Evolutionary conservation across 2,113 vertebrate species (phyloP).

Genomic region (Erythrolamprus reginae): DNA sequence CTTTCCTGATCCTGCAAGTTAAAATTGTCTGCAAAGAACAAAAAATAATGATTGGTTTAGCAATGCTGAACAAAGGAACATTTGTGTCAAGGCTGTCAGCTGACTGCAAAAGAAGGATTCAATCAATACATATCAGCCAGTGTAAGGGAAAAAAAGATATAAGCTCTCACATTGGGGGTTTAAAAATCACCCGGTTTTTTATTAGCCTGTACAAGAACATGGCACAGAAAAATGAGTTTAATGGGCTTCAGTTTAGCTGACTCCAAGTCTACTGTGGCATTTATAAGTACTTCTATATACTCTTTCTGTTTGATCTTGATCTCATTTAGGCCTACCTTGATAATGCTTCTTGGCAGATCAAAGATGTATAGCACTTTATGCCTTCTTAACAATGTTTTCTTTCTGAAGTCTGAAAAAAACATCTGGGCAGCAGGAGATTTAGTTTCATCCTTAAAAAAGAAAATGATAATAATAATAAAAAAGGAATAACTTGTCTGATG

Average conservation of each 20-base stretch:
- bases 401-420: slow-evolving; percentile 4
- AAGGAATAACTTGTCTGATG: not conserved
- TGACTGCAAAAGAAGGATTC: not conserved
- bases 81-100: not conserved
- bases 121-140: not conserved
- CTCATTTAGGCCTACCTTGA: not conserved
- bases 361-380: not conserved
- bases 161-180: not conserved
- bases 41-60: not conserved
- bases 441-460: not conserved
- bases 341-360: slow-evolving; percentile 13
- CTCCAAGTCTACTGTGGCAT: not conserved
- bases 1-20: not conserved
- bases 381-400: slow-evolving; percentile 15
- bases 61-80: not conserved
- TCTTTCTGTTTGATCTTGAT: not conserved
- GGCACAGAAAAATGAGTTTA: not conserved
- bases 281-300: not conserved
- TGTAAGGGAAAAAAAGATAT: not conserved
- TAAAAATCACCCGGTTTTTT: not conserved
- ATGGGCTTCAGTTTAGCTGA: not conserved
- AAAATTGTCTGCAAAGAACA: not conserved
- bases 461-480: not conserved
- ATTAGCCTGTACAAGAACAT: not conserved
- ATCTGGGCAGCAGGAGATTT: not conserved